phyloP scores from a whole-genome alignment of 2,113 vertebrate genomes.

The Serinus canaria region DNA sequence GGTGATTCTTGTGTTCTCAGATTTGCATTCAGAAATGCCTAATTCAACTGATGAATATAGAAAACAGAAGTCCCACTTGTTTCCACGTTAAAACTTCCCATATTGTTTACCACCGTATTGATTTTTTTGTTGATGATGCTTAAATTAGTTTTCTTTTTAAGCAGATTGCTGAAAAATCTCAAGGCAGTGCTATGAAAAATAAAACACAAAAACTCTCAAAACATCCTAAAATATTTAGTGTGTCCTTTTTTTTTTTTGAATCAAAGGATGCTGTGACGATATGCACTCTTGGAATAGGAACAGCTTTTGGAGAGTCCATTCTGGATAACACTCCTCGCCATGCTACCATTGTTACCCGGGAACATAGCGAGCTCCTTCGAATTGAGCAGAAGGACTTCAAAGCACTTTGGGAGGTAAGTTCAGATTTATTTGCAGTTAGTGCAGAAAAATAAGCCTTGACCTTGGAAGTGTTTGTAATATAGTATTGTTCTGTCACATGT shows the following conservation, averaged over 20 bases:
- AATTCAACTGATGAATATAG: not conserved
- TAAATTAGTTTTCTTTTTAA: not conserved
- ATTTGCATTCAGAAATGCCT: not conserved
- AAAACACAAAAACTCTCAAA: not conserved
- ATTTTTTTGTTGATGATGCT: not conserved
- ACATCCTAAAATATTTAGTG: not conserved
- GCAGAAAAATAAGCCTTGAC: not conserved
- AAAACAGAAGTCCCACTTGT: not conserved
- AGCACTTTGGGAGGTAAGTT: slow-evolving; percentile 93
- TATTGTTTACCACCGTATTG: not conserved
- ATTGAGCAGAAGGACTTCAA: slow-evolving; percentile 96
- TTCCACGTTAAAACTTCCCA: not conserved
- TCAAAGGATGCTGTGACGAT: slow-evolving; percentile 92
- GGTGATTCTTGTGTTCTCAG: not conserved
- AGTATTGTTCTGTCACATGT: not conserved
- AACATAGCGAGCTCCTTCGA: slow-evolving; percentile 90
- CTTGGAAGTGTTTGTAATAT: not conserved
- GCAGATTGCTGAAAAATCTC: not conserved
- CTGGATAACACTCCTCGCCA: slow-evolving; percentile 96
- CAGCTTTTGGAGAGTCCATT: slow-evolving; percentile 96
- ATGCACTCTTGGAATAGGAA: slow-evolving; percentile 94
- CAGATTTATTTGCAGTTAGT: not conserved
- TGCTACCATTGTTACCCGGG: slow-evolving; percentile 93
- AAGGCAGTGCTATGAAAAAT: not conserved
- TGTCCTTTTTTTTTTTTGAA: not conserved